A percentile compares a stretch with the other conserved stretches of the same genome.
Conservation (phyloP, 2,888 invertebrate genomes). For the Drosophila barbarae region DNA sequence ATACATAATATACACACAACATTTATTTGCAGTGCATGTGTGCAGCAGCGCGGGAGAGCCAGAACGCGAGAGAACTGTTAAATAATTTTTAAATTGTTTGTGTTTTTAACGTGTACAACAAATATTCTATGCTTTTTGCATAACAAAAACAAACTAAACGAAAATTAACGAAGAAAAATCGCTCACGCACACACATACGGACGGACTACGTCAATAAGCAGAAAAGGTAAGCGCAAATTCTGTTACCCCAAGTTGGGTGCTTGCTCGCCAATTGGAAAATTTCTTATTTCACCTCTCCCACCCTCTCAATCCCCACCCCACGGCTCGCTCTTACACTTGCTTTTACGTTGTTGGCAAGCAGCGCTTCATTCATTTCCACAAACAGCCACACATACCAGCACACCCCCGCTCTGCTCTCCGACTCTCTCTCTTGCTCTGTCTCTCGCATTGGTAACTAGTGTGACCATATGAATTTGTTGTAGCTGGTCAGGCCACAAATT, state of each 20-base stretch:
- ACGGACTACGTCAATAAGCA: slow-evolving; percentile 69
- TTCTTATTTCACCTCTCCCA: slow-evolving; percentile 50
- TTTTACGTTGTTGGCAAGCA: slow-evolving; percentile 46
- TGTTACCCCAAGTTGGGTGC: slow-evolving; percentile 29
- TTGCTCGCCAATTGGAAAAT: slow-evolving; percentile 69
- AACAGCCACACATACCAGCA: slow-evolving; percentile 39
- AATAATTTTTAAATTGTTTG: slow-evolving; percentile 49
- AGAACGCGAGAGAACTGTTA: slow-evolving; percentile 17
- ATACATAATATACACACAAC: slow-evolving; percentile 35
- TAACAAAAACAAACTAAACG: slow-evolving; percentile 61
- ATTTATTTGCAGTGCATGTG: slow-evolving; percentile 31
- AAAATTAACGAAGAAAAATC: slow-evolving; percentile 15
- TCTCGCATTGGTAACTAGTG: slow-evolving; percentile 31
- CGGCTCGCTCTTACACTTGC: slow-evolving; percentile 53
- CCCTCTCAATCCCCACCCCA: slow-evolving; percentile 46
- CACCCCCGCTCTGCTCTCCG: slow-evolving; percentile 17
- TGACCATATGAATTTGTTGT: slow-evolving; percentile 44
- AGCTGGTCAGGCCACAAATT: slow-evolving; percentile 61
- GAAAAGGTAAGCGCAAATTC: slow-evolving; percentile 65
- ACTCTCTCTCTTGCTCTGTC: slow-evolving; percentile 40
- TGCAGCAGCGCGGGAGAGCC: slow-evolving; percentile 21
- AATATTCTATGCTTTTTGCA: slow-evolving; percentile 60
- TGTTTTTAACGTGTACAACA: slow-evolving; percentile 44
- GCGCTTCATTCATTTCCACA: slow-evolving; percentile 66
- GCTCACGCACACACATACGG: slow-evolving; percentile 39